A percentile compares a stretch with the other conserved stretches of the same genome.
phyloP scores from a whole-genome alignment of 2,797 vertebrate species.

The Hylomyscus alleni region DNA sequence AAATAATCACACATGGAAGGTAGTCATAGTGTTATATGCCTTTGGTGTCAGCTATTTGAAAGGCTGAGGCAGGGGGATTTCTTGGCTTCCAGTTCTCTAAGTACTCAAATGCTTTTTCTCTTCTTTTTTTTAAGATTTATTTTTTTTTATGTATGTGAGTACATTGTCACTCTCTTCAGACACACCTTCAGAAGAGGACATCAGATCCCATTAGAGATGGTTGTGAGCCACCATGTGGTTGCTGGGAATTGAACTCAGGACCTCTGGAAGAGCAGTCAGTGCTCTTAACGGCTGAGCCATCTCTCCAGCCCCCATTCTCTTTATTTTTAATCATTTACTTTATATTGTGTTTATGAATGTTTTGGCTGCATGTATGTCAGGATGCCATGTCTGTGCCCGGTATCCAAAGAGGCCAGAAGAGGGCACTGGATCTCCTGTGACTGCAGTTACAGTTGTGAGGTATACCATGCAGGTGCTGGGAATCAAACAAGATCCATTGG shows the following conservation, averaged over 20 bases:
- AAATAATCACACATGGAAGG: neutral
- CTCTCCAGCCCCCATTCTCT: neutral
- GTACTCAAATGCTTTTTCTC: no score
- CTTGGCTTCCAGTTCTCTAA: neutral
- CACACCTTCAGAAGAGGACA: neutral
- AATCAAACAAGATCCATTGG: neutral
- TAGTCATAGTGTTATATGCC: fast-evolving
- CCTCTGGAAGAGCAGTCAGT: neutral
- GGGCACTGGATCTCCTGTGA: neutral
- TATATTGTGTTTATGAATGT: neutral
- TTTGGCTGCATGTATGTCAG: neutral
- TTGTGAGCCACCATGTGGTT: neutral
- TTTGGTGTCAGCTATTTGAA: neutral
- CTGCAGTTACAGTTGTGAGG: neutral
- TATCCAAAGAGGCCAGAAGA: neutral
- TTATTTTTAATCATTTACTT: neutral
- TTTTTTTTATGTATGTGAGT: neutral
- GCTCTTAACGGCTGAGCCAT: neutral
- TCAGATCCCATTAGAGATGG: neutral
- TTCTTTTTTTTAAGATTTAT: neutral
- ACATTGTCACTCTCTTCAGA: neutral
- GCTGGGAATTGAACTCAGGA: neutral
- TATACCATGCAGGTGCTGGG: neutral
- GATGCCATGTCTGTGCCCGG: neutral
- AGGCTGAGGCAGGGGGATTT: neutral